phyloP scores from a whole-genome alignment of 2,113 vertebrate genomes.

The Podarcis muralis region DNA sequence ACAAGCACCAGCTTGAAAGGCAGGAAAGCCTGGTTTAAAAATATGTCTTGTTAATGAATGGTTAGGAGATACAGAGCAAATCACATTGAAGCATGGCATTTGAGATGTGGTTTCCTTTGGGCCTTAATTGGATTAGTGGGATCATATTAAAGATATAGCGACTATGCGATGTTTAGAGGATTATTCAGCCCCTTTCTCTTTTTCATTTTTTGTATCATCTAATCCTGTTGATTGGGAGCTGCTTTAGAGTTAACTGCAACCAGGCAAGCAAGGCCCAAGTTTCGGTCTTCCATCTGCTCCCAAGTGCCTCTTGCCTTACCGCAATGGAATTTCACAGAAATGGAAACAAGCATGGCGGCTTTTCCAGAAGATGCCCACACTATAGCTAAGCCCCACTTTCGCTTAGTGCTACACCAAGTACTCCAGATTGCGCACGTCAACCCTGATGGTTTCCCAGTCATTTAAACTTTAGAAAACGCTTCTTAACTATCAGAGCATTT shows the following conservation, averaged over 20 bases:
- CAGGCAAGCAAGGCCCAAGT: slow-evolving; percentile 1
- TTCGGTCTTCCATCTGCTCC: not conserved
- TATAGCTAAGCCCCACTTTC: not conserved
- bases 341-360: not conserved
- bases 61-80: not conserved
- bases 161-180: slow-evolving; percentile 66
- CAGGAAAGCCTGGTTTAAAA: not conserved
- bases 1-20: not conserved
- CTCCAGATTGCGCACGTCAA: not conserved
- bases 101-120: slow-evolving; percentile 57
- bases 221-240: slow-evolving; percentile 64
- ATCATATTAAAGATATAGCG: slow-evolving; percentile 59
- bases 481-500: not conserved
- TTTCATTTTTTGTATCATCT: slow-evolving; percentile 48
- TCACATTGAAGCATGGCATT: slow-evolving; percentile 43
- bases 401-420: rapidly evolving
- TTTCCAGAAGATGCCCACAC: not conserved
- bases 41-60: slow-evolving; percentile 12
- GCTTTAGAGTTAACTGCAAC: slow-evolving; percentile 33
- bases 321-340: rapidly evolving
- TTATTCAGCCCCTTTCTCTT: slow-evolving; percentile 58
- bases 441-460: too few species aligned
- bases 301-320: rapidly evolving
- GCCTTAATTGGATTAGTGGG: slow-evolving; percentile 74
- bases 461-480: not conserved